Conservation (phyloP, 2,797 vertebrate genomes). For the Cuniculus paca region DNA sequence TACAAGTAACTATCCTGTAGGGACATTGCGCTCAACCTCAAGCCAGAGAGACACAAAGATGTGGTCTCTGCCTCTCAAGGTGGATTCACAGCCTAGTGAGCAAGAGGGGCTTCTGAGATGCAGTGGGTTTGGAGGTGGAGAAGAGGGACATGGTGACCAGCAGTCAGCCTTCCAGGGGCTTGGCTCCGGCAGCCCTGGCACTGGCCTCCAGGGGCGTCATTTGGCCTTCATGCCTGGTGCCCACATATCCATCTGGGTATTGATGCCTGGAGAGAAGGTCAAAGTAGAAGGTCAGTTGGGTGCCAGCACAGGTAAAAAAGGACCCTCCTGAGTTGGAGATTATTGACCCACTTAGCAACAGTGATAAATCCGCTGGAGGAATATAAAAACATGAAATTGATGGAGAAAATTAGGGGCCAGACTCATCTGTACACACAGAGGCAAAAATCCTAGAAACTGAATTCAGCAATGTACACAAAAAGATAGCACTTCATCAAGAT, state of each 20-base stretch:
- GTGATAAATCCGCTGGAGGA: background rate
- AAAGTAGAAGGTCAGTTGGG: background rate
- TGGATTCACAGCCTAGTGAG: background rate
- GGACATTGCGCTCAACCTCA: background rate
- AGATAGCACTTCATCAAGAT: background rate
- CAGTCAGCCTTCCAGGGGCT: background rate
- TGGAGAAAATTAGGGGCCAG: constrained; percentile 53
- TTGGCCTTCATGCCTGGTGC: background rate
- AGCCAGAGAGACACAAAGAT: background rate
- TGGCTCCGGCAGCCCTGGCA: background rate
- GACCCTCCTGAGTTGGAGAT: background rate
- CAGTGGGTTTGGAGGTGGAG: background rate
- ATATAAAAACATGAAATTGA: background rate
- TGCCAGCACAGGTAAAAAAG: background rate
- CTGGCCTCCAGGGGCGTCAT: background rate
- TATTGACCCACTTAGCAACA: background rate
- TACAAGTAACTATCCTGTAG: background rate
- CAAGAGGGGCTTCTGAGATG: background rate
- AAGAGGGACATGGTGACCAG: background rate
- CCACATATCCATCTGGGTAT: background rate
- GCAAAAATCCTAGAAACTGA: constrained; percentile 24
- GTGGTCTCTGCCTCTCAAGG: background rate
- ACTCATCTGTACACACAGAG: background rate
- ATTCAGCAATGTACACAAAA: constrained; percentile 20
- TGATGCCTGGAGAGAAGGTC: background rate